Percentiles rank a stretch among this genome's conserved stretches.
Evolutionary conservation across 1,140 invertebrate genomes (phyloP).

Genomic region (Drosophila pectinifera): DNA sequence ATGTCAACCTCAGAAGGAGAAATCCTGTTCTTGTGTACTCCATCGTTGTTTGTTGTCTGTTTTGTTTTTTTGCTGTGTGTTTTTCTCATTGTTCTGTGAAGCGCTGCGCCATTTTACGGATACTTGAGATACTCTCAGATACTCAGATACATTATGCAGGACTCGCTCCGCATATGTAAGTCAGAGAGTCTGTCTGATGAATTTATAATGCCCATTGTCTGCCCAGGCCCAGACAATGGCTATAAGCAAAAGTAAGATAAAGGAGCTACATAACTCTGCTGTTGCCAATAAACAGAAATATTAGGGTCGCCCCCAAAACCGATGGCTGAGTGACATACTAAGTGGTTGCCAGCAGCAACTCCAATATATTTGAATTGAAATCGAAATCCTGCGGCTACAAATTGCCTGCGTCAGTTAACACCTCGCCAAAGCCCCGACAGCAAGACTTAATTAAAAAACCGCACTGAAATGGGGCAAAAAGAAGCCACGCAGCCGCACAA

Average conservation of each 20-base stretch:
- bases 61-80: conserved; percentile 48
- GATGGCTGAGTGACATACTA: conserved; percentile 67
- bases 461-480: conserved; percentile 20
- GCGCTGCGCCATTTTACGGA: conserved; percentile 73
- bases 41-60: conserved; percentile 28
- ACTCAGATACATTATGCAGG: conserved; percentile 70
- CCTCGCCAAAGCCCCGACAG: conserved; percentile 30
- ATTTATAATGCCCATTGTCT: conserved; percentile 83
- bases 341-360: conserved; percentile 40
- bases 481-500: conserved; percentile 46
- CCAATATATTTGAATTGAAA: conserved; percentile 52
- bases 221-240: conserved; percentile 70
- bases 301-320: conserved; percentile 27
- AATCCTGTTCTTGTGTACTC: conserved; percentile 44
- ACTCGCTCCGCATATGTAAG: conserved; percentile 34
- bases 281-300: conserved; percentile 39
- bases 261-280: conserved; percentile 24
- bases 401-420: conserved; percentile 50
- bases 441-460: conserved; percentile 74
- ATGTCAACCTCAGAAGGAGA: conserved; percentile 73
- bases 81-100: conserved; percentile 68
- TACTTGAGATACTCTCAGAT: conserved; percentile 45
- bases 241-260: conserved; percentile 53
- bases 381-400: conserved; percentile 46
- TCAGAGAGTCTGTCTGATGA: conserved; percentile 68